Conservation (phyloP, 2,888 invertebrate species). For the Acanthosoma haemorrhoidale region DNA sequence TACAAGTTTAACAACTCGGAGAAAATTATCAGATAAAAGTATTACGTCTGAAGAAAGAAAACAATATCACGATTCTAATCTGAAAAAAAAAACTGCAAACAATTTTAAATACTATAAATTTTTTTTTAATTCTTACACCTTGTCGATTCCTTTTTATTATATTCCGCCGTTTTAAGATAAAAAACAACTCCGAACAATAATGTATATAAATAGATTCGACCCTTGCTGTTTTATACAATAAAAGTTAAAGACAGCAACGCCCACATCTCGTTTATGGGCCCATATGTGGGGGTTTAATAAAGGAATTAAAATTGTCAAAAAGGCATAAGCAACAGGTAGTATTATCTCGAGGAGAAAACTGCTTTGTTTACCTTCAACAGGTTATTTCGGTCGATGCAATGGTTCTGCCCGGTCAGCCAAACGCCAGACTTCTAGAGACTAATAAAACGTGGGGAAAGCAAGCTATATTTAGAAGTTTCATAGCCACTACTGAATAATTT, state of each 20-base stretch:
- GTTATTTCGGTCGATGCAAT: constrained; percentile 2
- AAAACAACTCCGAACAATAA: too few relatives aligned
- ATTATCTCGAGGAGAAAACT: background rate
- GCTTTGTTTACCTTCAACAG: constrained; percentile 5
- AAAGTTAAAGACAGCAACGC: too few relatives aligned
- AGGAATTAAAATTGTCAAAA: background rate
- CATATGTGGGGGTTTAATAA: background rate
- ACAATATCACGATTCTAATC: too few relatives aligned
- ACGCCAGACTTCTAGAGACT: background rate
- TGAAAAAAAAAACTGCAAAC: too few relatives aligned
- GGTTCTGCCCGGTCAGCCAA: background rate
- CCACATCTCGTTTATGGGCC: background rate
- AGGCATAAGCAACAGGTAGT: background rate
- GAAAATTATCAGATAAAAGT: background rate
- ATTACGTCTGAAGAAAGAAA: constrained; percentile 1
- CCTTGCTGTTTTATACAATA: too few relatives aligned
- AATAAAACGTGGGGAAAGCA: background rate
- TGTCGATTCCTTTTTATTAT: too few relatives aligned
- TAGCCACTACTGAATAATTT: background rate
- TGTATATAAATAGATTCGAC: too few relatives aligned
- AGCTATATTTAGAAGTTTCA: background rate
- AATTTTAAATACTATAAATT: too few relatives aligned
- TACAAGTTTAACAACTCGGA: background rate
- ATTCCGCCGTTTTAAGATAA: too few relatives aligned
- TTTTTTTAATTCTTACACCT: too few relatives aligned